A percentile compares a stretch with the other conserved stretches of the same genome.
Evolutionary conservation across 2,888 invertebrate genomes (phyloP).

Genomic region (Agrotis exclamationis): DNA sequence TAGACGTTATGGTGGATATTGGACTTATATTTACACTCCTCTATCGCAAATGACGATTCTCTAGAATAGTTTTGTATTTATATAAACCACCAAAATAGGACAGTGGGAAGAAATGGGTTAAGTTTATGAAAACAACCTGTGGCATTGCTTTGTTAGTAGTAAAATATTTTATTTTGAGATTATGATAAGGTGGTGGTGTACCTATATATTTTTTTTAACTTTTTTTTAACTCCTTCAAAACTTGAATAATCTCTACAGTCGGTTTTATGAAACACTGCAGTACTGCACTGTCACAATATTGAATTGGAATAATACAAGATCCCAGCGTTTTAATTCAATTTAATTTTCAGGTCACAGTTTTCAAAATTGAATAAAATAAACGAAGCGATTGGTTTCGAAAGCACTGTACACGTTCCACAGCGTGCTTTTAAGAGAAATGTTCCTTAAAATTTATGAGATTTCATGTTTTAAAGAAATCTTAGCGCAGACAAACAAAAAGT

Average conservation of each 20-base stretch:
- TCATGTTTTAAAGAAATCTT: constrained; percentile 71
- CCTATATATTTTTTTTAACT: neutral
- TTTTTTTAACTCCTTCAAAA: too few relatives aligned
- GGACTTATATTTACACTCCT: too few relatives aligned
- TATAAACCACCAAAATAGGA: neutral
- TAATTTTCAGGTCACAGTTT: constrained; percentile 31
- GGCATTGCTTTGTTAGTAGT: neutral
- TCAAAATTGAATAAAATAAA: constrained; percentile 10
- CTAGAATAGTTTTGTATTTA: neutral
- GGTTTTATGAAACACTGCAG: too few relatives aligned
- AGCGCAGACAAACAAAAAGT: constrained; percentile 73
- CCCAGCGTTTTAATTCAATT: neutral
- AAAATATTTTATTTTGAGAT: neutral
- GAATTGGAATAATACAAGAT: too few relatives aligned
- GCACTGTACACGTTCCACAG: constrained; percentile 36
- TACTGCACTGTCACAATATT: neutral
- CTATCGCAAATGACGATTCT: neutral
- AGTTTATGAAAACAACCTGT: constrained; percentile 17
- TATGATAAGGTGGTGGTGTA: too few relatives aligned
- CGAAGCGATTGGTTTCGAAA: constrained; percentile 34
- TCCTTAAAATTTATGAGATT: constrained; percentile 66
- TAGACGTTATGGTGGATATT: too few relatives aligned
- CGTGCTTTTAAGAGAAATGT: constrained; percentile 47
- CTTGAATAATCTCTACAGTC: too few relatives aligned
- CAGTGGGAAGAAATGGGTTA: too few relatives aligned